Evolutionary conservation across 2,888 invertebrate species (phyloP).

Genomic region (Megalurothrips usitatus): DNA sequence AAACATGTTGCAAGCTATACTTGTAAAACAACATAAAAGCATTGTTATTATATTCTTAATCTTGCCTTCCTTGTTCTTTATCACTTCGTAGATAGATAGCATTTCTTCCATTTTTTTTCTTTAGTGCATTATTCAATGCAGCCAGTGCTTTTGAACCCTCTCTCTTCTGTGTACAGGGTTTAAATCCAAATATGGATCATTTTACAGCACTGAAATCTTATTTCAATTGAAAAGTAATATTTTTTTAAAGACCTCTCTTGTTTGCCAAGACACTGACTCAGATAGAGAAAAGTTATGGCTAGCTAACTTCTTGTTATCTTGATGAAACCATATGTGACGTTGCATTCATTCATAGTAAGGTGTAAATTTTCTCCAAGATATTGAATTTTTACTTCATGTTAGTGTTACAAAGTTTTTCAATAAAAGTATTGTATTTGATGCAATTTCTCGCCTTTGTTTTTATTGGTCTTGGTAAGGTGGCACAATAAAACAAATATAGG

Average conservation of each 20-base stretch:
- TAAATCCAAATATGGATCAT: neutral
- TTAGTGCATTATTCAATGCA: neutral
- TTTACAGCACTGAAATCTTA: too few relatives aligned
- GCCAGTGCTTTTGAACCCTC: neutral
- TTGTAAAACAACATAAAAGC: neutral
- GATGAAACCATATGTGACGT: neutral
- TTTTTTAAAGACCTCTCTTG: neutral
- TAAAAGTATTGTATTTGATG: too few relatives aligned
- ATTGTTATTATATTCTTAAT: neutral
- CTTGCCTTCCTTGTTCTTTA: neutral
- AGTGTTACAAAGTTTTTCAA: too few relatives aligned
- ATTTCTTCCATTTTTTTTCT: neutral
- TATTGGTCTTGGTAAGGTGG: neutral
- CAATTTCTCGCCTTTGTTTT: neutral
- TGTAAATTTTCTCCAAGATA: too few relatives aligned
- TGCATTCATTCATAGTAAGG: neutral
- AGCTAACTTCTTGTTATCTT: neutral
- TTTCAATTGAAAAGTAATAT: too few relatives aligned
- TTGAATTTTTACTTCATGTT: too few relatives aligned
- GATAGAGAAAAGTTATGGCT: neutral
- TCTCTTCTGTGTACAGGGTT: neutral
- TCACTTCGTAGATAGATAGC: neutral
- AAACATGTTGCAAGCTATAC: neutral
- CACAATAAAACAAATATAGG: neutral
- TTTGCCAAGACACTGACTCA: neutral